Conservation (phyloP, 2,888 invertebrate genomes). For the Acronicta psi region DNA sequence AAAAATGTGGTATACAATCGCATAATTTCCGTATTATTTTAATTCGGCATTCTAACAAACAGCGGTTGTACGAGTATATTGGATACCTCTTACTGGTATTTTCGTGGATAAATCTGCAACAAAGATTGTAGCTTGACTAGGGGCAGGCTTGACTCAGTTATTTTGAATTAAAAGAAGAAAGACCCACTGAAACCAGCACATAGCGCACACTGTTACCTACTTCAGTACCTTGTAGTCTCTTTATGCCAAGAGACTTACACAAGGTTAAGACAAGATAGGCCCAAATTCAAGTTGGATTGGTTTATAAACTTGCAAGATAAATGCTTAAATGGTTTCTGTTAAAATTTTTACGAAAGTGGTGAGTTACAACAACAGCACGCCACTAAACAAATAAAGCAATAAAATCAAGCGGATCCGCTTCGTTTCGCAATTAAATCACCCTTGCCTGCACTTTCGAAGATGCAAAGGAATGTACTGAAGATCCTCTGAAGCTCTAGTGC, state of each 20-base stretch:
- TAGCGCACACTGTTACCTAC: no score
- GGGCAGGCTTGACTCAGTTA: no score
- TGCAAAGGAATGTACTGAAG: slow-evolving; percentile 66
- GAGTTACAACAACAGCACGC: background rate
- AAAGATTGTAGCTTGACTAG: background rate
- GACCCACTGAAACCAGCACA: no score
- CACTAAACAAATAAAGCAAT: background rate
- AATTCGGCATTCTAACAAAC: slow-evolving; percentile 92
- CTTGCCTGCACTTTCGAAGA: slow-evolving; percentile 79
- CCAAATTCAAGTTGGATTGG: no score
- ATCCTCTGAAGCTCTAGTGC: slow-evolving; percentile 74
- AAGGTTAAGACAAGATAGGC: no score
- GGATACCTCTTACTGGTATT: slow-evolving; percentile 85
- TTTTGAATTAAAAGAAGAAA: no score
- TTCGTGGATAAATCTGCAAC: slow-evolving; percentile 77
- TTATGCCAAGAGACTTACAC: no score
- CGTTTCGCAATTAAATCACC: slow-evolving; percentile 10
- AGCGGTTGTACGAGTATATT: slow-evolving; percentile 91
- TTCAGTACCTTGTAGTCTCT: no score
- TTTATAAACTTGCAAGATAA: no score
- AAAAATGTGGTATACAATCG: slow-evolving; percentile 93
- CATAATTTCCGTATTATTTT: slow-evolving; percentile 90
- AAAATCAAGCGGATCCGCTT: slow-evolving; percentile 2
- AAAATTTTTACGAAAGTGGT: background rate
- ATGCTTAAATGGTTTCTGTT: no score